Conservation (phyloP, 2,113 vertebrate species). For the Spilogale gracilis region DNA sequence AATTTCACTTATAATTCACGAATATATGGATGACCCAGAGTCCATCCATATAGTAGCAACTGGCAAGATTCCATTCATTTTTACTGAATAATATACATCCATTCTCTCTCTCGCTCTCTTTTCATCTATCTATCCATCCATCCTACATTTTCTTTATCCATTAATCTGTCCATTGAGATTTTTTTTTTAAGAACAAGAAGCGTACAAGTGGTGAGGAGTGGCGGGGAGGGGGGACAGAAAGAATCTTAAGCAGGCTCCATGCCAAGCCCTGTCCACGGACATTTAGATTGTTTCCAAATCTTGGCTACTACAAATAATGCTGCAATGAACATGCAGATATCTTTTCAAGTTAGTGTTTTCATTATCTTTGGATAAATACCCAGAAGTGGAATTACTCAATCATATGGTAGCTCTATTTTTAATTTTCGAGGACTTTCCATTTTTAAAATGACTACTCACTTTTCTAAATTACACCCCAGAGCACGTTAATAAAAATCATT, state of each 20-base stretch:
- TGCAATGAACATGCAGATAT: background rate
- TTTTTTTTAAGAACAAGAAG: too few species aligned
- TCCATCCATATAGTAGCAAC: background rate
- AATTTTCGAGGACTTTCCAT: background rate
- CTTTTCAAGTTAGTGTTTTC: background rate
- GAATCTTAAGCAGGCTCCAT: too few species aligned
- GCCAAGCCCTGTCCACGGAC: background rate
- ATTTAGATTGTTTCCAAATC: background rate
- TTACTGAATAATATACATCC: background rate
- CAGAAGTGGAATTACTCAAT: background rate
- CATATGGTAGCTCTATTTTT: background rate
- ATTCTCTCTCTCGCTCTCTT: background rate
- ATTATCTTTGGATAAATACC: background rate
- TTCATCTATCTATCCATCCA: background rate
- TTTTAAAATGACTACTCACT: background rate
- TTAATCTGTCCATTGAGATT: background rate
- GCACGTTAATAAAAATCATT: background rate
- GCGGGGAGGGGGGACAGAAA: too few species aligned
- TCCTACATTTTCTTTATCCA: too few species aligned
- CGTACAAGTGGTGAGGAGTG: too few species aligned
- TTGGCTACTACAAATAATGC: background rate
- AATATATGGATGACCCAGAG: background rate
- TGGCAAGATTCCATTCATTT: background rate
- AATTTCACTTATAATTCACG: too few species aligned
- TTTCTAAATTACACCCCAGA: constrained; percentile 18